A percentile compares a stretch with the other conserved stretches of the same genome.
These are phyloP conservation scores for Apoderus coryli DNA, from an alignment of 2,888 invertebrate species.

Conservation along the genomic window DNA sequence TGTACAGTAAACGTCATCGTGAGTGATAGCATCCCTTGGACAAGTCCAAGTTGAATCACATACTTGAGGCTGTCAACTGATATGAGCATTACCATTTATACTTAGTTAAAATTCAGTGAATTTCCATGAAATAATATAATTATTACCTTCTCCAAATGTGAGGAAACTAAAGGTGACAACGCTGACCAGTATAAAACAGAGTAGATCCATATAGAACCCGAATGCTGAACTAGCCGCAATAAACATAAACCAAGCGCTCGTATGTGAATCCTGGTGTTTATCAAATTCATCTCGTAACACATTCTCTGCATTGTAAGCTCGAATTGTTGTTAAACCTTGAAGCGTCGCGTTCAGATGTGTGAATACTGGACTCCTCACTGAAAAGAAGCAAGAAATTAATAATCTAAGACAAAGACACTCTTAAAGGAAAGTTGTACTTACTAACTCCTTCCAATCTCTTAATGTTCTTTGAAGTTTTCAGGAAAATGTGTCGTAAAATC, in stretches of 20 bases:
- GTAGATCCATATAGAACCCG: conserved; percentile 48
- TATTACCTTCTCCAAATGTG: conserved; percentile 30
- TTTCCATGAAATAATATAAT: too few relatives aligned
- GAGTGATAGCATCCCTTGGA: too few relatives aligned
- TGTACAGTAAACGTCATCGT: too few relatives aligned
- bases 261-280: conserved; percentile 45
- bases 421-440: too few relatives aligned
- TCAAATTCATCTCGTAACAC: conserved; percentile 42
- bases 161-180: conserved; percentile 53
- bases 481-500: conserved; percentile 46
- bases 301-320: conserved; percentile 57
- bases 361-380: conserved; percentile 75
- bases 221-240: conserved; percentile 48
- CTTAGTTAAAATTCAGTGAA: too few relatives aligned
- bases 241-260: conserved; percentile 53
- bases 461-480: conserved; percentile 54
- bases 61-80: too few relatives aligned
- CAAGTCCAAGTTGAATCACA: too few relatives aligned
- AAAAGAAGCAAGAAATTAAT: too few relatives aligned
- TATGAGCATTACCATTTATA: too few relatives aligned
- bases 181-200: conserved; percentile 47
- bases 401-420: too few relatives aligned
- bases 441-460: conserved; percentile 53
- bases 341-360: conserved; percentile 67
- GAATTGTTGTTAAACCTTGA: conserved; percentile 64